Percentiles rank a stretch among this genome's conserved stretches.
phyloP scores from a whole-genome alignment of 1,140 invertebrate species.

The Andrena cerasifolii region DNA sequence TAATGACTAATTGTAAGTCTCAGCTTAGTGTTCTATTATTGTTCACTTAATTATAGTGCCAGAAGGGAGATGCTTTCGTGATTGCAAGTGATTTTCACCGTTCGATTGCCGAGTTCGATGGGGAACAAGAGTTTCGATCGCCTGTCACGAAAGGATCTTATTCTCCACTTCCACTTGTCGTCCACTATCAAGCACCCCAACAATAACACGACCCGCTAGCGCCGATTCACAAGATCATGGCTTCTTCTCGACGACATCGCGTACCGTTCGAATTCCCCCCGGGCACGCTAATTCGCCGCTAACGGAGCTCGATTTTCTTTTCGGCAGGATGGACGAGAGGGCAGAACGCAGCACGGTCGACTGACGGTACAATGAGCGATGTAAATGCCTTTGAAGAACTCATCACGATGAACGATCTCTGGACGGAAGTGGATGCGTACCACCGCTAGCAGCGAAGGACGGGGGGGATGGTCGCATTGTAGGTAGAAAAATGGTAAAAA shows the following conservation, averaged over 20 bases:
- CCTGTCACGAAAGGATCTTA: background rate
- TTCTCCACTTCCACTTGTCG: background rate
- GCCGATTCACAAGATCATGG: background rate
- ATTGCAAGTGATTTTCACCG: background rate
- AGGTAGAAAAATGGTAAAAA: conserved; percentile 5
- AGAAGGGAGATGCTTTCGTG: background rate
- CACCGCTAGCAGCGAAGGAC: conserved; percentile 22
- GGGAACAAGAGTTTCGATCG: background rate
- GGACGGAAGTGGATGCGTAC: conserved; percentile 55
- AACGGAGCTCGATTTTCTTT: conserved; percentile 54
- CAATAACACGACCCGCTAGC: conserved; percentile 19
- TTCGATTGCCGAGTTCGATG: background rate
- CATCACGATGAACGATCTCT: conserved; percentile 52
- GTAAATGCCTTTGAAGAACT: conserved; percentile 60
- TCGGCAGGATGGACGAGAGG: conserved; percentile 80
- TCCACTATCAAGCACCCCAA: background rate
- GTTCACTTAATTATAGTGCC: background rate
- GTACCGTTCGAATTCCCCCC: background rate
- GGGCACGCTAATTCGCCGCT: background rate
- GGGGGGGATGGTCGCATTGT: conserved; percentile 32
- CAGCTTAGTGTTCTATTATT: background rate
- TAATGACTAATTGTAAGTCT: background rate
- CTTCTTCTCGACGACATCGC: background rate
- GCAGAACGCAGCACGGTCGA: conserved; percentile 79
- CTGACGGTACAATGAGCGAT: conserved; percentile 75